phyloP scores from a whole-genome alignment of 2,888 invertebrate species.

The Eupithecia centaureata region DNA sequence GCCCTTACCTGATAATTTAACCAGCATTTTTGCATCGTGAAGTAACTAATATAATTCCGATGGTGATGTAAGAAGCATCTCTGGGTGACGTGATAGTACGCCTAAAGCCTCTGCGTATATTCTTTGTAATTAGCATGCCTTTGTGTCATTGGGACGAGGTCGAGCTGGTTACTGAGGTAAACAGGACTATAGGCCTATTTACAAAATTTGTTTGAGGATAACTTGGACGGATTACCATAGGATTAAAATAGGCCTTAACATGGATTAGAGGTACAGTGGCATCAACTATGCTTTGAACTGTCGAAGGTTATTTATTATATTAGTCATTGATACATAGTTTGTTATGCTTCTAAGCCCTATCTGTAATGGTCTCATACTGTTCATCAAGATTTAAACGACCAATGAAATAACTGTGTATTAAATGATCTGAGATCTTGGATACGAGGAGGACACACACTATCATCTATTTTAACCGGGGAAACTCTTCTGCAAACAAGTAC shows the following conservation, averaged over 20 bases:
- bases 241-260: constrained; percentile 26
- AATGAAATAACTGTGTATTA: not conserved
- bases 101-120: constrained; percentile 23
- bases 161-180: constrained; percentile 25
- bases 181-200: constrained; percentile 20
- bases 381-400: not conserved
- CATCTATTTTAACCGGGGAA: not conserved
- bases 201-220: constrained; percentile 18
- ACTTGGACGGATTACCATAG: constrained; percentile 12
- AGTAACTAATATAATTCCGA: constrained; percentile 39
- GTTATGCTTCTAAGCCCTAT: not conserved
- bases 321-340: not conserved
- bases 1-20: constrained; percentile 24
- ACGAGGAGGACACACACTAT: not conserved
- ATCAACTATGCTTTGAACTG: not conserved
- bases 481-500: constrained; percentile 2
- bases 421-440: not conserved
- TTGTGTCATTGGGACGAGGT: constrained; percentile 43
- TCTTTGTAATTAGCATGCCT: constrained; percentile 33
- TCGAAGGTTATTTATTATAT: not conserved
- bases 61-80: constrained; percentile 36
- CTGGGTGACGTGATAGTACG: constrained; percentile 35
- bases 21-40: constrained; percentile 37
- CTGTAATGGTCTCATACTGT: not conserved
- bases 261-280: constrained; percentile 5